These are phyloP conservation scores for Lepus oiostolus DNA, from an alignment of 2,797 vertebrate species.

Conservation along the genomic window DNA sequence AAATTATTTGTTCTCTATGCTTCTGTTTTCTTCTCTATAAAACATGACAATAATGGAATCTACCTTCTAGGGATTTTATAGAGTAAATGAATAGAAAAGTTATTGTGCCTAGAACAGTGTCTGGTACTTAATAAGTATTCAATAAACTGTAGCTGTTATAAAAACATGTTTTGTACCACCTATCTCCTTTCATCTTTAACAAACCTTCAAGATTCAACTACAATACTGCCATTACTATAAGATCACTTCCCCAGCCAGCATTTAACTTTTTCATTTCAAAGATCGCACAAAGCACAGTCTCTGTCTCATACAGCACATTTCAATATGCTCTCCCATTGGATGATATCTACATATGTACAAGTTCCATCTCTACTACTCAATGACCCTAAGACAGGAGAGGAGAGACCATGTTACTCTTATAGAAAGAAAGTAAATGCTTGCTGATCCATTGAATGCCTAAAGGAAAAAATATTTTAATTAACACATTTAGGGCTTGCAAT, in stretches of 20 bases:
- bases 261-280: constrained; percentile 5
- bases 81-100: background rate
- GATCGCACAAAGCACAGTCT: background rate
- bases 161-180: background rate
- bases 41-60: background rate
- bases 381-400: background rate
- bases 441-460: background rate
- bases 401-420: background rate
- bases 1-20: background rate
- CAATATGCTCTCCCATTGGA: background rate
- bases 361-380: background rate
- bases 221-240: background rate
- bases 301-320: background rate
- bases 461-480: background rate
- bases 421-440: background rate
- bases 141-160: background rate
- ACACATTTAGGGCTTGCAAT: background rate
- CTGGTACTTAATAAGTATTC: background rate
- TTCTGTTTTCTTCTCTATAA: background rate
- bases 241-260: background rate
- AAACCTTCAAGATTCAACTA: background rate
- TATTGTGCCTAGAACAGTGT: background rate
- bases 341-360: background rate
- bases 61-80: background rate
- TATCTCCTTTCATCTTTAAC: background rate